phyloP scores from a whole-genome alignment of 2,797 vertebrate species.

The Falco peregrinus region DNA sequence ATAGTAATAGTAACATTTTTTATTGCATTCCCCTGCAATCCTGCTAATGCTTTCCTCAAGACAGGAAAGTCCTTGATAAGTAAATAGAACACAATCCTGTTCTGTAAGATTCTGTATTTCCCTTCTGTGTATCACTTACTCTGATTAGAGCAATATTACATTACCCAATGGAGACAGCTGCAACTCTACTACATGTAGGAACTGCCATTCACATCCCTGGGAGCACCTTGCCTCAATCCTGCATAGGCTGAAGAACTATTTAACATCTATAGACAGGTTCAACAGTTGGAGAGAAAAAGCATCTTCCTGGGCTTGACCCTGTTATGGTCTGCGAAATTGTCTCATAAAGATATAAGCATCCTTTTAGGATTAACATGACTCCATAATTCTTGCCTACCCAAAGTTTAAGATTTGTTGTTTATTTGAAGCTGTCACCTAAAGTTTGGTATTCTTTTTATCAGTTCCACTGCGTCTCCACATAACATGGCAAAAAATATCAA shows the following conservation, averaged over 20 bases:
- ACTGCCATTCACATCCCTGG: neutral
- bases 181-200: neutral
- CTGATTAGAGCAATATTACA: neutral
- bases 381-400: neutral
- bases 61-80: neutral
- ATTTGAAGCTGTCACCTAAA: neutral
- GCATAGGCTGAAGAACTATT: neutral
- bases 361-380: neutral
- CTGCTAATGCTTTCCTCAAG: neutral
- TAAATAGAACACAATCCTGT: neutral
- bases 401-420: neutral
- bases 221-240: neutral
- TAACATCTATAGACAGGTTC: neutral
- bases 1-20: neutral
- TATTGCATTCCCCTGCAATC: neutral
- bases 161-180: neutral
- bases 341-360: neutral
- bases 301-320: neutral
- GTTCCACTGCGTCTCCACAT: neutral
- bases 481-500: neutral
- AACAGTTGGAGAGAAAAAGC: neutral
- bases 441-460: neutral
- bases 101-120: neutral
- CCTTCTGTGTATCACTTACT: neutral
- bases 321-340: neutral